Evolutionary conservation across 1,140 invertebrate species (phyloP).

Genomic region (Euwallacea fornicatus): DNA sequence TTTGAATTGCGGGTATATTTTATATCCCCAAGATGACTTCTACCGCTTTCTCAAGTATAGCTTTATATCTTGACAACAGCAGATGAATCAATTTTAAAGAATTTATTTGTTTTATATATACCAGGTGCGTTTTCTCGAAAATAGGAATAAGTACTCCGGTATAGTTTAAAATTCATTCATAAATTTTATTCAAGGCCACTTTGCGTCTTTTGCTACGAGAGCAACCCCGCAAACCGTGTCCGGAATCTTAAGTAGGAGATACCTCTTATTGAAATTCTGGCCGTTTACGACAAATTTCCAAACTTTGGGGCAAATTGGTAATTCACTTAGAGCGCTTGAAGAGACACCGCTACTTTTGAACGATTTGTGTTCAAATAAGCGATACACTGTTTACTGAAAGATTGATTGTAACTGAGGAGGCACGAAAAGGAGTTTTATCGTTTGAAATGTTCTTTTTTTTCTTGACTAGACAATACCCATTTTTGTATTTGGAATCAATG

Average conservation of each 20-base stretch:
- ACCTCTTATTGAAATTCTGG: slow-evolving; percentile 4
- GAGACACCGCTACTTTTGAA: slow-evolving; percentile 2
- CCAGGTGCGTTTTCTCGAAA: neutral
- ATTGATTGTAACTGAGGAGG: too few species aligned
- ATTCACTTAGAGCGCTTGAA: neutral
- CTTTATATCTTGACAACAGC: neutral
- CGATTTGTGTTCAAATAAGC: neutral
- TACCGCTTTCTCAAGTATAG: too few species aligned
- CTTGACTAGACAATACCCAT: too few species aligned
- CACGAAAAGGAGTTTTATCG: too few species aligned
- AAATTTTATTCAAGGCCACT: slow-evolving; percentile 19
- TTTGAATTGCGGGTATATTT: neutral
- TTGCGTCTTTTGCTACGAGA: slow-evolving; percentile 17
- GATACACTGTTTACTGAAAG: slow-evolving; percentile 1
- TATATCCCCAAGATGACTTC: too few species aligned
- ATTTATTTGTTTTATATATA: neutral
- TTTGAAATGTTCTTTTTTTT: too few species aligned
- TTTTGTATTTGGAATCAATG: too few species aligned
- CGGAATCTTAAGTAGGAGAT: neutral
- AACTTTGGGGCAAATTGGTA: slow-evolving; percentile 8
- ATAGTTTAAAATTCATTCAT: slow-evolving; percentile 19
- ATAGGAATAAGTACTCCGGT: neutral
- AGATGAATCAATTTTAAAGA: neutral
- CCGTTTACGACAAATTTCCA: slow-evolving; percentile 4
- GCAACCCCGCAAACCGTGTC: slow-evolving; percentile 1